Percentiles rank a stretch among this genome's conserved stretches.
Evolutionary conservation across 2,113 vertebrate genomes (phyloP).

Genomic region (Holacanthus passer): DNA sequence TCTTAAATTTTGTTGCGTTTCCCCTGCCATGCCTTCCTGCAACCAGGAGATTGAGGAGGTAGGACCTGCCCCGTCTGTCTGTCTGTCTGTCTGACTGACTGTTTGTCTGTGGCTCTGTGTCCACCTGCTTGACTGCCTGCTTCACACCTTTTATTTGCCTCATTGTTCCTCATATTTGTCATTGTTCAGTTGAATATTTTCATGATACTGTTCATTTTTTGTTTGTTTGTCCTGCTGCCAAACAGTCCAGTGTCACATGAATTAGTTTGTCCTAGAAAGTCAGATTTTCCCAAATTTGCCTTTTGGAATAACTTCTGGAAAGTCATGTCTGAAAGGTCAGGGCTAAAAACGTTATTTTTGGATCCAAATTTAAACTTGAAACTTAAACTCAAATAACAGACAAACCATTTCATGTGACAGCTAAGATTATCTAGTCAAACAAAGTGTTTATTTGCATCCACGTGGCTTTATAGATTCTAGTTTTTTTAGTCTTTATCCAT

Average conservation of each 20-base stretch:
- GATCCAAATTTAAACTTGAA: not conserved
- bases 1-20: slow-evolving; percentile 91
- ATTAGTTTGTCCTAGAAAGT: not conserved
- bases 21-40: slow-evolving; percentile 93
- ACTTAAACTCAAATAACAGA: not conserved
- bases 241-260: slow-evolving; percentile 38
- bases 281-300: not conserved
- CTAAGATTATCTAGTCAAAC: not conserved
- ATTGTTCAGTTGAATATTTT: not conserved
- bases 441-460: not conserved
- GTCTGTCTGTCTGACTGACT: slow-evolving; percentile 1
- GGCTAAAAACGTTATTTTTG: not conserved
- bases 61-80: slow-evolving; percentile 83
- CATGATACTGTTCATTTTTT: not conserved
- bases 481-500: not conserved
- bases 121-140: slow-evolving; percentile 29
- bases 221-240: not conserved
- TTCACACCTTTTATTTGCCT: slow-evolving; percentile 39
- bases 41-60: slow-evolving; percentile 99
- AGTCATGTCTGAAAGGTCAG: no score
- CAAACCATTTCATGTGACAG: slow-evolving; percentile 52
- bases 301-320: not conserved
- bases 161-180: not conserved
- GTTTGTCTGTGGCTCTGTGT: not conserved
- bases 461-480: not conserved